phyloP scores from a whole-genome alignment of 2,797 vertebrate genomes.

The Myiotriccus ornatus region DNA sequence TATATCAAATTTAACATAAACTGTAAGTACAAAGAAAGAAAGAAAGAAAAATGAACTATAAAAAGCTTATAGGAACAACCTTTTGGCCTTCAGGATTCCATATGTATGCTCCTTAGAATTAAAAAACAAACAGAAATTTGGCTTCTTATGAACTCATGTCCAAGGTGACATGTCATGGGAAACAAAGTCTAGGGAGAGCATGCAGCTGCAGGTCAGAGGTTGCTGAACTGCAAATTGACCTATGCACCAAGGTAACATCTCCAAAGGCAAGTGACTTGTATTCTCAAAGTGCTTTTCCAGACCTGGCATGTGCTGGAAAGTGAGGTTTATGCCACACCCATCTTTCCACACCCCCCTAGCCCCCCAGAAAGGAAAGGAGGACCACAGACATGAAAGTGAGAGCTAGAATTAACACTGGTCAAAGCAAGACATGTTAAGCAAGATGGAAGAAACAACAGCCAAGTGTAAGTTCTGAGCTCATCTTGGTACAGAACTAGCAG shows the following conservation, averaged over 20 bases:
- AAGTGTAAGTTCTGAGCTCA: not conserved
- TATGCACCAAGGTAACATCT: conserved; percentile 1
- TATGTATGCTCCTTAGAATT: not conserved
- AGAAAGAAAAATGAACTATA: not conserved
- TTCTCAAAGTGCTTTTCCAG: conserved; percentile 32
- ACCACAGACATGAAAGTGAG: not conserved
- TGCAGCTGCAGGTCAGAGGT: conserved; percentile 47
- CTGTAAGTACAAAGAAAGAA: not conserved
- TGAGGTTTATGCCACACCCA: not conserved
- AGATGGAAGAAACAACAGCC: not conserved
- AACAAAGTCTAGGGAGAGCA: not conserved
- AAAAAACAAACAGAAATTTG: conserved; percentile 23
- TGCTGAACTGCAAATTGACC: conserved; percentile 47
- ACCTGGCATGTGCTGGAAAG: not conserved
- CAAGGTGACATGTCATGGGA: not conserved
- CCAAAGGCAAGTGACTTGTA: not conserved
- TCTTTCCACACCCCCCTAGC: not conserved
- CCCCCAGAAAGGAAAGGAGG: not conserved
- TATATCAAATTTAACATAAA: not conserved
- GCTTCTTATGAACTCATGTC: not conserved
- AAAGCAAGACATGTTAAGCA: not conserved
- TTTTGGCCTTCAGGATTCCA: not conserved
- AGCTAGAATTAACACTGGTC: not conserved
- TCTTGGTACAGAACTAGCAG: not conserved
- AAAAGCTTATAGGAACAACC: not conserved